A percentile compares a stretch with the other conserved stretches of the same genome.
These are phyloP conservation scores for Chaetogeoica ovagalla DNA, from an alignment of 2,888 invertebrate genomes.

Conservation along the genomic window DNA sequence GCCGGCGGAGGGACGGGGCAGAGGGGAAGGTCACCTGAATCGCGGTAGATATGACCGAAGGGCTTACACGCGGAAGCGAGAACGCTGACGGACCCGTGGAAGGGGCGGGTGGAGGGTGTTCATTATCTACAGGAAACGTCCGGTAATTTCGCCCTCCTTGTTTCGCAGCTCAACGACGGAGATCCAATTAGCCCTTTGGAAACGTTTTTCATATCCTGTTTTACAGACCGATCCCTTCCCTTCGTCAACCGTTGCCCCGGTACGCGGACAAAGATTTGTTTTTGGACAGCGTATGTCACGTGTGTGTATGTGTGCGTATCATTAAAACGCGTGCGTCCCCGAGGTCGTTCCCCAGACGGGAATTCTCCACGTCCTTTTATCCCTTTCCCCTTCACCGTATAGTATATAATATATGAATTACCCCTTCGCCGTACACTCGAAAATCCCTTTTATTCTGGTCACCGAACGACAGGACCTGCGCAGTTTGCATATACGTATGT, in stretches of 20 bases:
- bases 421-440: neutral
- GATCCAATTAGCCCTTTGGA: conserved; percentile 52
- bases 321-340: conserved; percentile 42
- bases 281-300: conserved; percentile 46
- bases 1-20: no score
- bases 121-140: conserved; percentile 50
- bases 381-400: neutral
- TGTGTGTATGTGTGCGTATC: neutral
- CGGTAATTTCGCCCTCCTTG: conserved; percentile 51
- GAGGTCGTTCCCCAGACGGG: conserved; percentile 37
- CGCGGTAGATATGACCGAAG: conserved; percentile 17
- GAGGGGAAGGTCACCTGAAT: conserved; percentile 20
- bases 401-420: neutral
- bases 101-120: neutral
- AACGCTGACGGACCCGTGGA: neutral
- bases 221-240: conserved; percentile 25
- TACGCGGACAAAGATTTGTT: conserved; percentile 39
- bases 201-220: conserved; percentile 53
- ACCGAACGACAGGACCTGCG: no score
- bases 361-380: conserved; percentile 35
- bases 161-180: conserved; percentile 43
- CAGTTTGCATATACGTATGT: no score
- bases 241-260: neutral
- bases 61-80: conserved; percentile 3
- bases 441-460: conserved; percentile 2